Percentiles rank a stretch among this genome's conserved stretches.
Conservation (phyloP, 2,797 vertebrate genomes). For the Apogon talboti region DNA sequence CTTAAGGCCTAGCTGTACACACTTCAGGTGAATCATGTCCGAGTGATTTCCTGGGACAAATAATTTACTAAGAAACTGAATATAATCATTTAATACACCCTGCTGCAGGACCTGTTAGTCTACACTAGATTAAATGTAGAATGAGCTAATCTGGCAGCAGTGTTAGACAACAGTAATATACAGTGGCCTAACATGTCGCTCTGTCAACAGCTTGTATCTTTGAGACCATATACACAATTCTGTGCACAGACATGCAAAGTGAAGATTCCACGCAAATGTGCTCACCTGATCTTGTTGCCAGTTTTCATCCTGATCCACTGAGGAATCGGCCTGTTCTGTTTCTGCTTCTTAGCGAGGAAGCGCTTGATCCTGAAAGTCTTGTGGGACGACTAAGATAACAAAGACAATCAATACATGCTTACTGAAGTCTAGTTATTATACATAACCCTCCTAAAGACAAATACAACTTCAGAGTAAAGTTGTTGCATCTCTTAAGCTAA, state of each 20-base stretch:
- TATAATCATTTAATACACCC: too few relatives aligned
- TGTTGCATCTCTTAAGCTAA: not conserved
- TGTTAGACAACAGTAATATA: too few relatives aligned
- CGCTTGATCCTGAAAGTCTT: slow-evolving; percentile 99
- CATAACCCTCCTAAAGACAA: not conserved
- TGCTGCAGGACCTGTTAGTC: too few relatives aligned
- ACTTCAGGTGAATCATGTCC: too few relatives aligned
- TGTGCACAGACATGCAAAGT: not conserved
- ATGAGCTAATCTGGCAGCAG: too few relatives aligned
- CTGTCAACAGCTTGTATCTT: too few relatives aligned
- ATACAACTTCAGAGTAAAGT: rapidly evolving
- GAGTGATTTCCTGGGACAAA: too few relatives aligned
- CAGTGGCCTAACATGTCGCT: too few relatives aligned
- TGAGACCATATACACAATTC: too few relatives aligned
- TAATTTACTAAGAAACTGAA: too few relatives aligned
- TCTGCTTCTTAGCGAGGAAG: slow-evolving; percentile 99
- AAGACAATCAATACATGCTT: not conserved
- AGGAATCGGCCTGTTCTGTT: slow-evolving; percentile 98
- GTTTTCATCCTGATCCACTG: slow-evolving; percentile 99
- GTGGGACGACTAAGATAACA: slow-evolving; percentile 90
- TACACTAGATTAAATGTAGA: too few relatives aligned
- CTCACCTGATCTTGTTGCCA: slow-evolving; percentile 98
- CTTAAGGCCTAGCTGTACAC: too few relatives aligned
- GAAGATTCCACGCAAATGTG: rapidly evolving
- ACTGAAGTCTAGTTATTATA: not conserved